Base-by-base conservation (phyloP, 37 sponge, comb jelly and placozoan genomes). In the Chondrilla cf. caribensis region DNA sequence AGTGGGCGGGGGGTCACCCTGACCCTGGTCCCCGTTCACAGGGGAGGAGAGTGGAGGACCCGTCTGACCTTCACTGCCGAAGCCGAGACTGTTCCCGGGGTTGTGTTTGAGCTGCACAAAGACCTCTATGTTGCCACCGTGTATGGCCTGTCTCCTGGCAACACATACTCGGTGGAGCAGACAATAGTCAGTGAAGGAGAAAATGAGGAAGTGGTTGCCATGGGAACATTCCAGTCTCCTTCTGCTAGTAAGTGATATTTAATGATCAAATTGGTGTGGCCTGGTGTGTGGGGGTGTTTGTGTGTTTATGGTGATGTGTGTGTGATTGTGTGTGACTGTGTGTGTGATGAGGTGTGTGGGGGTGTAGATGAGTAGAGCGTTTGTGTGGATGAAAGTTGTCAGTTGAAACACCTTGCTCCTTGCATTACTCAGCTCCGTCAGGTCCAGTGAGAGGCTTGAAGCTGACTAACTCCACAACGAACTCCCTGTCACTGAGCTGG, bases 231-330 rank as follows among this genome's bases (percentile, higher is more conserved):
- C 29, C 64, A 15, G 6, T 29, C 64, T 6, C 29, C 64, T 19
- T n/a, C 64, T 19, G 81, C 26, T n/a, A 9, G 81, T 80, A 64
- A 39, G 81, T 78, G n/a, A n/a, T n/a, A n/a, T n/a, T n/a, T n/a
- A n/a, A n/a, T n/a, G n/a, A n/a, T n/a, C n/a, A n/a, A n/a, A n/a
- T n/a, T n/a, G n/a, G n/a, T n/a, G n/a, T n/a, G n/a, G n/a, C n/a
- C n/a, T n/a, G n/a, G 79, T 44, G 57, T 78, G 79, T 44, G 57
- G 41, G 79, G 41, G 79, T 78, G 79, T 78, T 54, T 78, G 79
- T 43, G 79, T 44, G 57, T 43, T 25, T 78, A 57, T 43, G 79
- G 41, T 54, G 9, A 43, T 78, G 79, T 43, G 79, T 78, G 79
- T 43, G 79, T 78, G 79, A 9, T 54, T 78, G 79, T 43, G 57